Conservation (phyloP, 30 jellyfish, hydroid and myxozoan species). For the Sanderia malayensis region DNA sequence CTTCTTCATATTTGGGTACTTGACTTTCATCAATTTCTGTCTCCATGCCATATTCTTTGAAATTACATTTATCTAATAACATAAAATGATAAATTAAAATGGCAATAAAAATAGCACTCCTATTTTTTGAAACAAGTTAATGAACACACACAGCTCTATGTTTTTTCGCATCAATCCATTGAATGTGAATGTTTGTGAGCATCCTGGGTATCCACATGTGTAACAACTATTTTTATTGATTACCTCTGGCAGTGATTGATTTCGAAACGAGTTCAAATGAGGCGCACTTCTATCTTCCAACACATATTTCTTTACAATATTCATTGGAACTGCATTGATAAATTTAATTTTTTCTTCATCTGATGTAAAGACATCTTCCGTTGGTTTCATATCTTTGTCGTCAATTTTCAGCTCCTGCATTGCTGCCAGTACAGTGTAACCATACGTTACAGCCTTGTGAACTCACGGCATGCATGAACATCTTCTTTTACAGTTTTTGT, state of each 20-base stretch:
- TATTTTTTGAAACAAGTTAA: too few species aligned
- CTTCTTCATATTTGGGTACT: too few species aligned
- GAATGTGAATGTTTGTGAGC: neutral
- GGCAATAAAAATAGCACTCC: too few species aligned
- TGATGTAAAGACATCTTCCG: neutral
- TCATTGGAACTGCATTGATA: neutral
- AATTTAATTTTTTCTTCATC: neutral
- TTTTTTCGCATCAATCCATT: neutral
- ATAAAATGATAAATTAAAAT: too few species aligned
- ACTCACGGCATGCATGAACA: neutral
- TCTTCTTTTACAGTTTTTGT: neutral
- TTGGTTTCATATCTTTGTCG: neutral
- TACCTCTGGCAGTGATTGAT: neutral
- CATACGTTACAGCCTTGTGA: neutral
- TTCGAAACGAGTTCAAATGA: too few species aligned
- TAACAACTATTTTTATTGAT: neutral
- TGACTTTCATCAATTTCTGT: too few species aligned
- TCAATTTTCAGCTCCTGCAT: neutral
- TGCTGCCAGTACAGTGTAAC: neutral
- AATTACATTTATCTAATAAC: too few species aligned
- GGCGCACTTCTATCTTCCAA: neutral
- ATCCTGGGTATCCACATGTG: neutral
- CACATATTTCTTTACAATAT: neutral
- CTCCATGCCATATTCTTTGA: too few species aligned
- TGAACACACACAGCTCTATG: too few species aligned